These are phyloP conservation scores for Hephaestus fuliginosus DNA, from an alignment of 2,797 vertebrate genomes.

Conservation along the genomic window DNA sequence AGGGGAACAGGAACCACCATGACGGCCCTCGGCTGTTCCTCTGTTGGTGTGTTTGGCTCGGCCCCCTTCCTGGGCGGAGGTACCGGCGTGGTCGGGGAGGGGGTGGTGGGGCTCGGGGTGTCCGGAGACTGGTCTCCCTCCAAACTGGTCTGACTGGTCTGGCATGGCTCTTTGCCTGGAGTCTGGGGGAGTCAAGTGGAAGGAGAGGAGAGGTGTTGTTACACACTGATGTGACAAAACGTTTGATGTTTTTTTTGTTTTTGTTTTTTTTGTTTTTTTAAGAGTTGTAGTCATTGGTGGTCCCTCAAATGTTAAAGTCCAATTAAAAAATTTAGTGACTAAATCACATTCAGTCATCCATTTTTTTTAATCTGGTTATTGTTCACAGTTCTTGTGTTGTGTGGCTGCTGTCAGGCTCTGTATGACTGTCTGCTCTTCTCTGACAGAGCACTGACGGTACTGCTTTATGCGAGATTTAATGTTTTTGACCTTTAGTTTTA, in stretches of 20 bases:
- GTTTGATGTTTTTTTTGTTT: conserved; percentile 6
- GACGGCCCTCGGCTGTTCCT: conserved; percentile 21
- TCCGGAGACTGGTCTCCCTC: conserved; percentile 80
- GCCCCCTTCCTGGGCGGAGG: conserved; percentile 41
- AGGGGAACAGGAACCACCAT: conserved; percentile 58
- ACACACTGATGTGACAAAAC: conserved; percentile 11
- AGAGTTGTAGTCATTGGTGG: conserved; percentile 21
- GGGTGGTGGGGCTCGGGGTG: conserved; percentile 45
- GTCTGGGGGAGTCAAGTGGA: conserved; percentile 76
- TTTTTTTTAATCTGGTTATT: not conserved
- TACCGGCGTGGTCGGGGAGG: conserved; percentile 56
- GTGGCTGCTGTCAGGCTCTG: not conserved
- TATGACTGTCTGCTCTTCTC: not conserved
- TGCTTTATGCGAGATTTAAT: conserved; percentile 14
- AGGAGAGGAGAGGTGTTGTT: conserved; percentile 25
- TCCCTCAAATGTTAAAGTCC: conserved; percentile 18
- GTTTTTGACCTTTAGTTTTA: conserved; percentile 48
- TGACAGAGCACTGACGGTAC: too few relatives aligned
- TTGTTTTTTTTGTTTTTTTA: too few relatives aligned
- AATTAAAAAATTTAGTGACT: not conserved
- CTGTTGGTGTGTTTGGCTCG: not conserved
- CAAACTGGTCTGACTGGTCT: conserved; percentile 87
- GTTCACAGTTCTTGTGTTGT: not conserved
- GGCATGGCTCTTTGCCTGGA: conserved; percentile 84
- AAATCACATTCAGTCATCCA: not conserved